These are phyloP conservation scores for Eleginops maclovinus DNA, from an alignment of 2,113 vertebrate genomes.

Conservation along the genomic window DNA sequence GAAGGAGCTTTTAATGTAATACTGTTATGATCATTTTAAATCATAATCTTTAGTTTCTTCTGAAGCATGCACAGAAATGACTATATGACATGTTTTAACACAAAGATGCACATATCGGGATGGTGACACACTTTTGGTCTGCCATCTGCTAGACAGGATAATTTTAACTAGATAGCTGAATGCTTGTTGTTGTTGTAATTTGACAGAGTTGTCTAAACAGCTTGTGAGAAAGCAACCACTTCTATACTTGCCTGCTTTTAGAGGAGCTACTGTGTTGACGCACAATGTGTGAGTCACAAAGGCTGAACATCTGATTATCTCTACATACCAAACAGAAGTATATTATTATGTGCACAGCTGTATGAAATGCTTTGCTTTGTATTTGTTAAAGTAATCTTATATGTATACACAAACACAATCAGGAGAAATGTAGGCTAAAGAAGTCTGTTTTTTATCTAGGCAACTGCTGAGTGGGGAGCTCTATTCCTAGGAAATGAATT, in stretches of 20 bases:
- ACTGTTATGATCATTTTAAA: constrained; percentile 11
- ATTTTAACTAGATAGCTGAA: constrained; percentile 55
- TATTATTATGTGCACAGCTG: constrained; percentile 52
- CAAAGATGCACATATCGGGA: constrained; percentile 1
- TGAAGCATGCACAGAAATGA: neutral
- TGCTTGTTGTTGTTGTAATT: constrained; percentile 31
- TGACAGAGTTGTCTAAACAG: constrained; percentile 15
- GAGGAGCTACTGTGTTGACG: constrained; percentile 4
- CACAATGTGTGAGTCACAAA: constrained; percentile 40
- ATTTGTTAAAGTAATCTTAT: constrained; percentile 2
- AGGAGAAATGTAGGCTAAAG: constrained; percentile 5
- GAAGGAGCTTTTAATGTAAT: constrained; percentile 11
- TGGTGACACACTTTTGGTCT: constrained; percentile 45
- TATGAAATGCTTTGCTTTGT: neutral
- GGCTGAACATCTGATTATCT: constrained; percentile 50
- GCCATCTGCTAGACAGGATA: constrained; percentile 56
- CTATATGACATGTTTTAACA: constrained; percentile 21
- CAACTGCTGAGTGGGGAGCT: constrained; percentile 17
- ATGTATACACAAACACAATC: neutral
- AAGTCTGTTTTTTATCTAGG: constrained; percentile 19
- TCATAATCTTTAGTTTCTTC: neutral
- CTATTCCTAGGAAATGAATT: constrained; percentile 50
- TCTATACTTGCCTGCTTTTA: constrained; percentile 21
- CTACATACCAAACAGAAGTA: constrained; percentile 26
- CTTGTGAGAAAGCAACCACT: constrained; percentile 25